A percentile compares a stretch with the other conserved stretches of the same genome.
phyloP scores from a whole-genome alignment of 2,797 vertebrate species.

The Phaenicophaeus curvirostris region DNA sequence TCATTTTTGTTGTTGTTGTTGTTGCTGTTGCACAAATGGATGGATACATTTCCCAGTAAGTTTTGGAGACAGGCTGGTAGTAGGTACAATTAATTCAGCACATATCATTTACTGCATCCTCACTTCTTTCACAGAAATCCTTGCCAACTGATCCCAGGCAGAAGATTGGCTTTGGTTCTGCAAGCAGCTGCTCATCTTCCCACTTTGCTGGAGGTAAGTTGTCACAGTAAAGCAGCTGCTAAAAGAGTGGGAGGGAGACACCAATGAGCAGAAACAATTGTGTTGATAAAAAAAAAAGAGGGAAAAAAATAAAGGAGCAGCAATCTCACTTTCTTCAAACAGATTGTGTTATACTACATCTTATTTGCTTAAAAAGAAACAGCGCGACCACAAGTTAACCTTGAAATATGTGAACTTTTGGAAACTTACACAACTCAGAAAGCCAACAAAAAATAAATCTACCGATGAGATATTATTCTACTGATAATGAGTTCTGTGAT shows the following conservation, averaged over 20 bases:
- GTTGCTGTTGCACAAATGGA: slow-evolving; percentile 45
- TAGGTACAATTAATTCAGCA: slow-evolving; percentile 63
- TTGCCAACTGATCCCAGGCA: slow-evolving; percentile 59
- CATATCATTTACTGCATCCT: slow-evolving; percentile 52
- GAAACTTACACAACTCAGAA: not conserved
- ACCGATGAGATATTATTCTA: not conserved
- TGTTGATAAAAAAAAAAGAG: not conserved
- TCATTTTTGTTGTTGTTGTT: slow-evolving; percentile 56
- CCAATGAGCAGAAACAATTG: slow-evolving; percentile 38
- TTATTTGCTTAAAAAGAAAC: slow-evolving; percentile 26
- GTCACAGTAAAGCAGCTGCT: slow-evolving; percentile 61
- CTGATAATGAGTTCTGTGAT: slow-evolving; percentile 5
- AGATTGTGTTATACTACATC: not conserved
- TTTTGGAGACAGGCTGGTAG: slow-evolving; percentile 31
- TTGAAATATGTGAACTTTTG: not conserved
- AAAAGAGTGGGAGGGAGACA: slow-evolving; percentile 53
- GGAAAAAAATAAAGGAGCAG: not conserved
- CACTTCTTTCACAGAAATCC: slow-evolving; percentile 47
- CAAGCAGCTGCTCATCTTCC: slow-evolving; percentile 58
- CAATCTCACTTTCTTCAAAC: slow-evolving; percentile 21
- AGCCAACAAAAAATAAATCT: not conserved
- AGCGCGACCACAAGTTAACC: not conserved
- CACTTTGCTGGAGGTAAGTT: slow-evolving; percentile 68
- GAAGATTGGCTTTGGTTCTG: slow-evolving; percentile 62
- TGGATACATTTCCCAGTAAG: slow-evolving; percentile 39